Conservation (phyloP, 2,888 invertebrate species). For the Drosophila nigricruria region DNA sequence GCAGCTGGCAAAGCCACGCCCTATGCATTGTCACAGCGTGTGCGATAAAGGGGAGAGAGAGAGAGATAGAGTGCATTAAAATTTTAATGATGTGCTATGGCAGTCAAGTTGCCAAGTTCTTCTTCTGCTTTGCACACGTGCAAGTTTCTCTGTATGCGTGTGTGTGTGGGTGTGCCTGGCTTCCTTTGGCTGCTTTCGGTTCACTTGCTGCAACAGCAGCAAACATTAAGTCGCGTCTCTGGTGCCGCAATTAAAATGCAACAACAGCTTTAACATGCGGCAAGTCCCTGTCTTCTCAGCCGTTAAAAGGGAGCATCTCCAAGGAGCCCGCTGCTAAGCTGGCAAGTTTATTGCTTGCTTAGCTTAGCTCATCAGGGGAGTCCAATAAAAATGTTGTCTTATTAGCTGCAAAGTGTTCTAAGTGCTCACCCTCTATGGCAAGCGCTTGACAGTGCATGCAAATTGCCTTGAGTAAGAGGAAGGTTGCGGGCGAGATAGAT, state of each 20-base stretch:
- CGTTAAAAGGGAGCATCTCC: constrained; percentile 5
- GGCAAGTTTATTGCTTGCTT: constrained; percentile 56
- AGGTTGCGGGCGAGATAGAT: not conserved
- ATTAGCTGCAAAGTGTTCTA: constrained; percentile 62
- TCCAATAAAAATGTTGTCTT: constrained; percentile 66
- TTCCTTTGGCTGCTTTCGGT: constrained; percentile 43
- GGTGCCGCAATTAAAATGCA: constrained; percentile 75
- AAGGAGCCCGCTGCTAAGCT: constrained; percentile 33
- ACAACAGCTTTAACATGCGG: constrained; percentile 40
- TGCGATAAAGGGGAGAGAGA: not conserved
- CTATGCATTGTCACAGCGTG: constrained; percentile 53
- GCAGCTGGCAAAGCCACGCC: constrained; percentile 55
- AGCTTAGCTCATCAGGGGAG: constrained; percentile 30
- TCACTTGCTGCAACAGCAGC: constrained; percentile 37
- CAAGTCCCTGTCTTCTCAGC: constrained; percentile 2
- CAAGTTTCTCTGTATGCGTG: constrained; percentile 7
- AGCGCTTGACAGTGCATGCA: constrained; percentile 23
- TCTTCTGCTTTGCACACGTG: constrained; percentile 16
- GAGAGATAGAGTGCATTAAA: constrained; percentile 50
- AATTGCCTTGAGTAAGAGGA: constrained; percentile 13
- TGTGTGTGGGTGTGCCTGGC: constrained; percentile 19
- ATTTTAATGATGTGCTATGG: constrained; percentile 74
- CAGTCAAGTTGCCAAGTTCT: constrained; percentile 34
- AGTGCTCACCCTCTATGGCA: not conserved
- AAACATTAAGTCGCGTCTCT: constrained; percentile 55